phyloP scores from a whole-genome alignment of 2,113 vertebrate species.

The Gopherus flavomarginatus region DNA sequence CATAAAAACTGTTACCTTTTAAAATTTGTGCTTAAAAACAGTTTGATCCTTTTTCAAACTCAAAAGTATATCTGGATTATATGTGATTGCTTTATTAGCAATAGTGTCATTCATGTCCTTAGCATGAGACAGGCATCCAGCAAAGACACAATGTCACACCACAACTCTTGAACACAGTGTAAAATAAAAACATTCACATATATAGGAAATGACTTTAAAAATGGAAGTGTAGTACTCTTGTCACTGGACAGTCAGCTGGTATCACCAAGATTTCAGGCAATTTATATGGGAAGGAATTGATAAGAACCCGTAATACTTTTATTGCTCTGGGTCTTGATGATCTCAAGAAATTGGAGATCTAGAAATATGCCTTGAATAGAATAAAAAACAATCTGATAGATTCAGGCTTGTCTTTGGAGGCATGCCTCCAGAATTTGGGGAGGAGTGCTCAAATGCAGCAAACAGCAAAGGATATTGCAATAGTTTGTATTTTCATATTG shows the following conservation, averaged over 20 bases:
- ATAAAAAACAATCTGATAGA: neutral
- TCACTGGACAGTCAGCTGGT: neutral
- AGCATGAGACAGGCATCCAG: neutral
- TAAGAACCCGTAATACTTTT: neutral
- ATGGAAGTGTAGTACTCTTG: fast-evolving
- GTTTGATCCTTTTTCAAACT: neutral
- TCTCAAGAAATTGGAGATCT: neutral
- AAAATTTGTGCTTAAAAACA: neutral
- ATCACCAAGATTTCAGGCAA: neutral
- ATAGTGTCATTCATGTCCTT: fast-evolving
- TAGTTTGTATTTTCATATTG: neutral
- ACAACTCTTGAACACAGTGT: fast-evolving
- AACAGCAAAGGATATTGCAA: neutral
- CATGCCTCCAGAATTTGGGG: neutral
- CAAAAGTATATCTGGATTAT: neutral
- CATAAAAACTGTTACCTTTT: neutral
- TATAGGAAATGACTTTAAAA: fast-evolving
- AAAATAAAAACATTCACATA: neutral
- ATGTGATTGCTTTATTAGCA: neutral
- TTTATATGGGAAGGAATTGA: fast-evolving
- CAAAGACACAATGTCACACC: fast-evolving
- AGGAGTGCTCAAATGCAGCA: neutral
- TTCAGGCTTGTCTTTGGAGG: neutral
- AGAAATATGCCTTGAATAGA: neutral
- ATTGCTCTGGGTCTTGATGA: neutral